Evolutionary conservation across 2,888 invertebrate genomes (phyloP), one percentile per base, ranked within the genome.

Genomic region (Strigamia transsilvanica): DNA sequence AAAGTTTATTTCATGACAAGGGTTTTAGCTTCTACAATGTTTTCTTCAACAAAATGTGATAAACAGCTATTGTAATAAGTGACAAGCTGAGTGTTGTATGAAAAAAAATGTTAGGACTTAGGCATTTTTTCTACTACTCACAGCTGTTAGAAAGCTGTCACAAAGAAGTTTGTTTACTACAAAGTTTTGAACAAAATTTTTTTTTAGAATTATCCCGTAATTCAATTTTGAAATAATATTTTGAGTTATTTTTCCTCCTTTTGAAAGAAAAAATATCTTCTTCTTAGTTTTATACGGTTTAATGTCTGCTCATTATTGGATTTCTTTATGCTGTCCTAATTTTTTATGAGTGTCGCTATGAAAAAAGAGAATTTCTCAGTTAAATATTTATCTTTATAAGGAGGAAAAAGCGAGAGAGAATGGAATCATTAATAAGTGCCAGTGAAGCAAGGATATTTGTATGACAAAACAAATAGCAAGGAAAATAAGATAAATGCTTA

Each of bases 101-200:
- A 73, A 13, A 32, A 73, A 73, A 73, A 73, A 73, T 73, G 15
- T 73, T 73, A 3, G 73, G 73, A 27, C 27, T 73, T 73, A 73
- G 73, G 32, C 32, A 23, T 66, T 66, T 66, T 66, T 66, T 66
- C 32, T 51, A 18, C 56, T 56, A 56, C 56, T 32, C 73, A 73
- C 73, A 73, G 23, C 73, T 73, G 73, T 18, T 73, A 27, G 73
- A 73, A 73, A 73, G 73, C 73, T 73, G 73, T 73, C 73, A 73
- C 73, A 73, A 73, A 73, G 73, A 73, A 73, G 73, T 73, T 56
- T 56, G 73, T 32, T 73, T 73, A 73, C 73, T 73, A 73, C 73
- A 32, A 32, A 73, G 73, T 73, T 32, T 12, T 2, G 32, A 61
- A 23, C 0, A 61, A 61, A 9, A 18, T 3, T 2, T 27, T 27